phyloP scores from a whole-genome alignment of 2,113 vertebrate species.

The Felis chaus region DNA sequence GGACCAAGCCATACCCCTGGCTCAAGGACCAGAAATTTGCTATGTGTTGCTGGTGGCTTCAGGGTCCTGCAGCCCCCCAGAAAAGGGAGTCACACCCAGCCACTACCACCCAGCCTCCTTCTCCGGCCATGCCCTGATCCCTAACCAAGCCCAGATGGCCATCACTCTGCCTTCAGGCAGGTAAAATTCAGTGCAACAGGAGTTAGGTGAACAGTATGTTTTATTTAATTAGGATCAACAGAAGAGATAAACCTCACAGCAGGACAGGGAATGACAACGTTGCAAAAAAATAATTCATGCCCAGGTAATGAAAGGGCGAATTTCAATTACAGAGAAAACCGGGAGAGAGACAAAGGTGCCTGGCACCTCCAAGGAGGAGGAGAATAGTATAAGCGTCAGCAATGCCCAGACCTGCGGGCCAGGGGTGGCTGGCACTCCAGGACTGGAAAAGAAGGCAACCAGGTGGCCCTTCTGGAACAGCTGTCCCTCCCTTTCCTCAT shows the following conservation, averaged over 20 bases:
- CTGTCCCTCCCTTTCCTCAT: neutral
- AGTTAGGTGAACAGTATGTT: constrained; percentile 81
- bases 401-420: constrained; percentile 52
- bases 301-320: constrained; percentile 85
- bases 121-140: constrained; percentile 55
- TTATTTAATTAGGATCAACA: constrained; percentile 88
- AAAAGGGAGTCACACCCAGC: neutral
- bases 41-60: neutral
- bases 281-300: constrained; percentile 85
- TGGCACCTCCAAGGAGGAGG: constrained; percentile 60
- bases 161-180: constrained; percentile 81
- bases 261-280: constrained; percentile 80
- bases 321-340: constrained; percentile 84
- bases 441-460: neutral
- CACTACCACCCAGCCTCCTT: neutral
- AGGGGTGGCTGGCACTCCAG: neutral
- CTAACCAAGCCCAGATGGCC: constrained; percentile 58
- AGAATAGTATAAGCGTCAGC: constrained; percentile 17
- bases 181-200: constrained; percentile 77
- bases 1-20: neutral
- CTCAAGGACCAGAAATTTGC: neutral
- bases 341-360: constrained; percentile 64
- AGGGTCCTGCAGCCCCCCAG: neutral
- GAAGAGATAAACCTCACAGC: constrained; percentile 87
- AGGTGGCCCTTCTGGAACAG: neutral